phyloP scores from a whole-genome alignment of 1,140 invertebrate species.

The Doryteuthis pealeii region DNA sequence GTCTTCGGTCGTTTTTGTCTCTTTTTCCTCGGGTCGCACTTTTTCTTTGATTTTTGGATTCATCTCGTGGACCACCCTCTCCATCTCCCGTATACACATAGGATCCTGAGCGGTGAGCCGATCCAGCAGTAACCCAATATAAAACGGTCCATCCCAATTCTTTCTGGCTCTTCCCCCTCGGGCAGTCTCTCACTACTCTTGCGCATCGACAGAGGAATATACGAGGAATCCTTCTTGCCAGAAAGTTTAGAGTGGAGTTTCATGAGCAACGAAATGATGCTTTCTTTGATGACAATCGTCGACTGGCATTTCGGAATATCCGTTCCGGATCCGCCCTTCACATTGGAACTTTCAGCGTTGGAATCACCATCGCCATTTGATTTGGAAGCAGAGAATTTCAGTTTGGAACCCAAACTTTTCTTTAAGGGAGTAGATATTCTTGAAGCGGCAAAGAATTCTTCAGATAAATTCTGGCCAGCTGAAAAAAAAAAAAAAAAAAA shows the following conservation, averaged over 20 bases:
- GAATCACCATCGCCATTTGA: too few species aligned
- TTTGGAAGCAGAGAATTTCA: too few species aligned
- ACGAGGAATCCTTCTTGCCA: slow-evolving; percentile 71
- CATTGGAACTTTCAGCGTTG: too few species aligned
- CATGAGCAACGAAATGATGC: slow-evolving; percentile 85
- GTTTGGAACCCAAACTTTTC: too few species aligned
- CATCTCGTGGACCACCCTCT: slow-evolving; percentile 30
- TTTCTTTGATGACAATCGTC: slow-evolving; percentile 70
- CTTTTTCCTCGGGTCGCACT: slow-evolving; percentile 13
- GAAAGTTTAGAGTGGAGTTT: slow-evolving; percentile 91
- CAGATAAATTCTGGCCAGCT: background rate
- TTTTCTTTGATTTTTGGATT: slow-evolving; percentile 31
- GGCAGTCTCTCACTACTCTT: slow-evolving; percentile 14
- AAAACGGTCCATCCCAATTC: slow-evolving; percentile 86
- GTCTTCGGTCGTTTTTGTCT: slow-evolving; percentile 14
- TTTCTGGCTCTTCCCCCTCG: slow-evolving; percentile 12
- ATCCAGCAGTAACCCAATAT: slow-evolving; percentile 73
- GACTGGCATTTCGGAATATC: background rate
- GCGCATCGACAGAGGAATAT: slow-evolving; percentile 43
- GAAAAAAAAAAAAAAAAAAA: too few species aligned
- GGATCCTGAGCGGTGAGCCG: slow-evolving; percentile 40
- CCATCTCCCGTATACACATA: slow-evolving; percentile 69
- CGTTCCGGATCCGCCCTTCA: too few species aligned
- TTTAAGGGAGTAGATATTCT: background rate
- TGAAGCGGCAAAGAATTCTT: background rate